Conservation (phyloP, 2,113 vertebrate species). For the Sitta europaea region DNA sequence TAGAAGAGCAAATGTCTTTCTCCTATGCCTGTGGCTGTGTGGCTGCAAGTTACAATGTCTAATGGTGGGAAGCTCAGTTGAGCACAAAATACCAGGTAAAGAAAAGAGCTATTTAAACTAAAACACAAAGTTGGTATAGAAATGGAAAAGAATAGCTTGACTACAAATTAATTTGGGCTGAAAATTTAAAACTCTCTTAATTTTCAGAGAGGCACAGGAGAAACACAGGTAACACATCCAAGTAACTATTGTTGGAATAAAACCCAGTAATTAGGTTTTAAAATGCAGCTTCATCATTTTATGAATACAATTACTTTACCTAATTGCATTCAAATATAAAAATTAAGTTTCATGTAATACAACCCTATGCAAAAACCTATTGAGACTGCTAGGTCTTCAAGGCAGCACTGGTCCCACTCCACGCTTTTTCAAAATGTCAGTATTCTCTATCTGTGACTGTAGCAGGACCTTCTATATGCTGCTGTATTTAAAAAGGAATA, state of each 20-base stretch:
- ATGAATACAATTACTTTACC: background rate
- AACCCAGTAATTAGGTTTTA: background rate
- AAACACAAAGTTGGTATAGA: background rate
- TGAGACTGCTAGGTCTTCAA: background rate
- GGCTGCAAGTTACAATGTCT: background rate
- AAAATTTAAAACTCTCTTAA: background rate
- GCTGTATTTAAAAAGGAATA: background rate
- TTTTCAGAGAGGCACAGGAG: background rate
- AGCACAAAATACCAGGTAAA: background rate
- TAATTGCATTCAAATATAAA: background rate
- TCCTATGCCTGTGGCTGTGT: accelerated
- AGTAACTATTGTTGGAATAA: background rate
- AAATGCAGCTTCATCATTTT: background rate
- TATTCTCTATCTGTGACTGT: background rate
- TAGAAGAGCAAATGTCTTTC: background rate
- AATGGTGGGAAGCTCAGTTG: background rate
- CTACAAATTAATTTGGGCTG: background rate
- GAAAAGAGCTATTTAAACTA: background rate
- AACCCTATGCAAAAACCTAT: background rate
- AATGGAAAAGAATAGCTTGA: background rate
- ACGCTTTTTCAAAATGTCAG: background rate
- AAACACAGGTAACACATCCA: background rate
- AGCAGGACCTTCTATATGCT: background rate
- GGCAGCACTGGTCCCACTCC: background rate
- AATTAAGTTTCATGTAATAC: background rate